Percentiles rank a stretch among this genome's conserved stretches.
phyloP scores from a whole-genome alignment of 2,113 vertebrate species.

The Cyanistes caeruleus region DNA sequence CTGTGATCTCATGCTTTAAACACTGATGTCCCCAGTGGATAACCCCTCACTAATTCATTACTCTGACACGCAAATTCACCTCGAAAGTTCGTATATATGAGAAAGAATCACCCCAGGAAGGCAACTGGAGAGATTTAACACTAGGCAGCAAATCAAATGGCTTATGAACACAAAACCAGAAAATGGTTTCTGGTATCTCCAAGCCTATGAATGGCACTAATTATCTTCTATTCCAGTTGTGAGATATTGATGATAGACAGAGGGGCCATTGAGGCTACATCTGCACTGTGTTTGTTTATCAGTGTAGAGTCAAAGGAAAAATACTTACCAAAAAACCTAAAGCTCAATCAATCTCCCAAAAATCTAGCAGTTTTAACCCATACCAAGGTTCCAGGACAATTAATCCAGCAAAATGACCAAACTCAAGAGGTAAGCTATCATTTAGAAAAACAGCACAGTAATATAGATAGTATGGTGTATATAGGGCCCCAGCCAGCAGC shows the following conservation, averaged over 20 bases:
- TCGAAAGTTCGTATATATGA: background rate
- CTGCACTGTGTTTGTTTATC: background rate
- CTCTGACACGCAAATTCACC: background rate
- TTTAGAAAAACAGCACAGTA: background rate
- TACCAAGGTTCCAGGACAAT: background rate
- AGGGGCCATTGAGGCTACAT: background rate
- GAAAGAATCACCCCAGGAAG: background rate
- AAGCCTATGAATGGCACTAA: background rate
- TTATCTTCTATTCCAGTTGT: background rate
- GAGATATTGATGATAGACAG: background rate
- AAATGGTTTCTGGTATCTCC: background rate
- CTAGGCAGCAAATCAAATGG: background rate
- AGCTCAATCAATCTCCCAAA: background rate
- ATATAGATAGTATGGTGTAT: background rate
- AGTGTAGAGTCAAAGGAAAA: background rate
- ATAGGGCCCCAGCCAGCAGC: background rate
- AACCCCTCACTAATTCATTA: background rate
- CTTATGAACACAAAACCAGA: background rate
- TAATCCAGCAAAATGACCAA: background rate
- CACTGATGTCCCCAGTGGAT: background rate
- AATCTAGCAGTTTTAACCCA: background rate
- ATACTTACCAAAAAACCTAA: background rate
- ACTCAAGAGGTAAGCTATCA: background rate
- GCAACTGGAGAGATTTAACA: background rate
- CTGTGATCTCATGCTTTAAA: background rate